Evolutionary conservation across 2,113 vertebrate genomes (phyloP).

Genomic region (Macaca mulatta): DNA sequence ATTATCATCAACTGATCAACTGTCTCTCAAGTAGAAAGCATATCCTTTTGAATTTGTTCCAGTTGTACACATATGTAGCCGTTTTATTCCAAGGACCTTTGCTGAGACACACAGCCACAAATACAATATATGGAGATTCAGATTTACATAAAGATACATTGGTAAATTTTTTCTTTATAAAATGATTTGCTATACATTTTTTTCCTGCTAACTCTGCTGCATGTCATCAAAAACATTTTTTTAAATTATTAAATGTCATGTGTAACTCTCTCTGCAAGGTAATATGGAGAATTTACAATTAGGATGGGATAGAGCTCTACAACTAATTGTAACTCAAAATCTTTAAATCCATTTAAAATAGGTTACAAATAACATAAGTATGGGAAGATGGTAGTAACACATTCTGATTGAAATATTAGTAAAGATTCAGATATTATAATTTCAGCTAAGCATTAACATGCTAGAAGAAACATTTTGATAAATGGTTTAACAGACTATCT

Average conservation of each 20-base stretch:
- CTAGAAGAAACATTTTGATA: background rate
- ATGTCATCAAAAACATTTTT: background rate
- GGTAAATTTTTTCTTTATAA: background rate
- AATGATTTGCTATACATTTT: background rate
- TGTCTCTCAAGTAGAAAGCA: background rate
- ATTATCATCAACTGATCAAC: background rate
- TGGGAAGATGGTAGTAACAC: background rate
- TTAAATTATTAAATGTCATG: background rate
- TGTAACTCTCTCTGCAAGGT: background rate
- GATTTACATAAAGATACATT: background rate
- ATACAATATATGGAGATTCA: background rate
- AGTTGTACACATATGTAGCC: background rate
- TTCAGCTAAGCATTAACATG: background rate
- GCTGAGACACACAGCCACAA: background rate
- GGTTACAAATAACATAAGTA: background rate
- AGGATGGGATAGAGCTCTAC: background rate
- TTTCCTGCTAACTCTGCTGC: background rate
- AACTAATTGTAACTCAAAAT: background rate
- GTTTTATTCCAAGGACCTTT: background rate
- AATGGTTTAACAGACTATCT: background rate
- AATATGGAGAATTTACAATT: background rate
- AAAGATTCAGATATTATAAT: background rate
- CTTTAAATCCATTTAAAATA: background rate
- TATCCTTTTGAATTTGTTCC: background rate
- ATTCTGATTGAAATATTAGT: background rate